phyloP scores from a whole-genome alignment of 2,888 invertebrate species.

The Belgica antarctica region DNA sequence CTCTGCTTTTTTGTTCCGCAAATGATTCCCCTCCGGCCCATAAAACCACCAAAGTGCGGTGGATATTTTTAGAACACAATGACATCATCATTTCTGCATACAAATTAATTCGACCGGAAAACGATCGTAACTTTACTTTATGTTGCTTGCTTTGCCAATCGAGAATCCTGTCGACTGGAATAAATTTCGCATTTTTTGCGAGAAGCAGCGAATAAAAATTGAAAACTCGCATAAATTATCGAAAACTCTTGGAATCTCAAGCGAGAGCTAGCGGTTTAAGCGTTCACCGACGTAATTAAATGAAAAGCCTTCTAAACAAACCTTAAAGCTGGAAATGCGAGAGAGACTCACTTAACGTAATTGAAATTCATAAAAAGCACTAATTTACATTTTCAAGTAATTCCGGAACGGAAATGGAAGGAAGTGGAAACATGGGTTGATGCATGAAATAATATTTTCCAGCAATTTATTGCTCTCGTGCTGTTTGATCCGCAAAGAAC shows the following conservation, averaged over 20 bases:
- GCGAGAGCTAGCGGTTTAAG: not conserved
- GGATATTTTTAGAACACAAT: conserved; percentile 4
- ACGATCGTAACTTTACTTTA: conserved; percentile 1
- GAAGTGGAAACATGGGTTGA: not conserved
- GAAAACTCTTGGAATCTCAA: not conserved
- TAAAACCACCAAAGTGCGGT: not conserved
- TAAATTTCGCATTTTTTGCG: not conserved
- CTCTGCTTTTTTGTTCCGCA: not conserved
- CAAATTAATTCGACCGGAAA: conserved; percentile 22
- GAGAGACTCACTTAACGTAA: conserved; percentile 1
- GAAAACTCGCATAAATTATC: conserved; percentile 6
- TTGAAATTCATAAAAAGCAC: conserved; percentile 22
- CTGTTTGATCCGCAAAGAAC: too few relatives aligned
- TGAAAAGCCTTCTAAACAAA: not conserved
- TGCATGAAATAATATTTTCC: too few relatives aligned
- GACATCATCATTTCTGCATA: conserved; percentile 21
- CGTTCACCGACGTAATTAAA: not conserved
- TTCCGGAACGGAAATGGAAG: conserved; percentile 8
- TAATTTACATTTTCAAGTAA: conserved; percentile 16
- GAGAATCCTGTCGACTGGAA: not conserved
- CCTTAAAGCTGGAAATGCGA: not conserved
- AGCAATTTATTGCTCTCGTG: too few relatives aligned
- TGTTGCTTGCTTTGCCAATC: not conserved
- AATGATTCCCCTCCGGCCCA: not conserved
- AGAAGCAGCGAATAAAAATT: conserved; percentile 1